These are phyloP conservation scores for Blastobasis adustella DNA, from an alignment of 2,888 invertebrate genomes.

Conservation along the genomic window DNA sequence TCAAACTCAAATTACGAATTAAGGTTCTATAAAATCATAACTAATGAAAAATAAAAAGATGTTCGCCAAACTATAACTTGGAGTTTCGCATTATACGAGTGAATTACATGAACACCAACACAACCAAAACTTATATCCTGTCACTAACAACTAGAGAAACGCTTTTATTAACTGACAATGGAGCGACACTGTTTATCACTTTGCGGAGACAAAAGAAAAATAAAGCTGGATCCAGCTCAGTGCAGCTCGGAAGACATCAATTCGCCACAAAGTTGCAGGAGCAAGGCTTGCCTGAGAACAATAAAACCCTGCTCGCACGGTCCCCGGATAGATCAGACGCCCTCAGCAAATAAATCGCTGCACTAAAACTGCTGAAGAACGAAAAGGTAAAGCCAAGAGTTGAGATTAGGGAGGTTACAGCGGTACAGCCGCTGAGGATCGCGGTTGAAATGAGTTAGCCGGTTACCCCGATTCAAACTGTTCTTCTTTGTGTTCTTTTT, in stretches of 20 bases:
- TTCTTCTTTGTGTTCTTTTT: neutral
- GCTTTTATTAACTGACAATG: neutral
- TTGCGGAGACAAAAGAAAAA: slow-evolving; percentile 7
- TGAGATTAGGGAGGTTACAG: neutral
- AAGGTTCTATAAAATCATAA: too few species aligned
- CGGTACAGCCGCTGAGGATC: neutral
- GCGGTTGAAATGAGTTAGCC: neutral
- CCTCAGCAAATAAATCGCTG: slow-evolving; percentile 6
- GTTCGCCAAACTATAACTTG: neutral
- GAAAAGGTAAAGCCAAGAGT: neutral
- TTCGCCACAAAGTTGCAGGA: slow-evolving; percentile 32
- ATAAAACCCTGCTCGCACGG: slow-evolving; percentile 14
- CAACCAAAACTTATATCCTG: neutral
- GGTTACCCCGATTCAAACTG: neutral
- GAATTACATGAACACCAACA: neutral
- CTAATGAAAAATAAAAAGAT: too few species aligned
- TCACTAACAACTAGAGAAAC: neutral
- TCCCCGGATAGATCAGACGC: slow-evolving; percentile 7
- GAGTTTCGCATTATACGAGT: neutral
- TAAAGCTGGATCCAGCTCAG: slow-evolving; percentile 11
- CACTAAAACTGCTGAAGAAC: slow-evolving; percentile 4
- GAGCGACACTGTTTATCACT: neutral
- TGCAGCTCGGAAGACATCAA: slow-evolving; percentile 17
- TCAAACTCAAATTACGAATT: neutral
- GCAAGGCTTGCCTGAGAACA: slow-evolving; percentile 14